Base-by-base conservation (phyloP, 2,797 vertebrate genomes). In the Brachymystax lenok region DNA sequence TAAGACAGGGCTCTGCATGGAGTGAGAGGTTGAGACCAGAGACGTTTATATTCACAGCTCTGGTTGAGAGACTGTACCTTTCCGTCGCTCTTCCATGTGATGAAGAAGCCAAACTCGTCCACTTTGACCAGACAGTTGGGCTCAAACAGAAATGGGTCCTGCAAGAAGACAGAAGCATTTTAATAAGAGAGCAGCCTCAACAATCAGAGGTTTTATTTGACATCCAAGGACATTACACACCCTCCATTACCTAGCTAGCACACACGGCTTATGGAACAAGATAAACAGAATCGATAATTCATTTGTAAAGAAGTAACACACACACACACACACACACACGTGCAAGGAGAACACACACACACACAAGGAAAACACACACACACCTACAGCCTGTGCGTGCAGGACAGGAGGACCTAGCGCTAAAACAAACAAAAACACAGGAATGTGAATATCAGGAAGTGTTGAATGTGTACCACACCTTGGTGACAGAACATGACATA, bases 71-170 rank as follows among this genome's bases (percentile, higher is more conserved):
- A 56, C 1, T 5, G 21, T 71, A 99, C 98, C 97, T 98, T 98
- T 94, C 97, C 98, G 87, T 99, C 98, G 76, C 95, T 98, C 91
- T 96, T 99, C 98, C 98, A 99, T 21, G 96, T 96, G 82, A 99
- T 94, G 90, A 99, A 99, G 87, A 99, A 99, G 30, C 98, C 98
- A 81, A 94, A 98, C 88, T 98, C 97, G 46, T 99, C 98, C 83
- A 99, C 96, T 90, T 93, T 96, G 91, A 99, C 96, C 88, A 96
- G 95, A 89, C 97, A 98, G 90, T 95, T 96, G 80, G 97, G 96
- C 91, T 99, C 98, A 89, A 99, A 98, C 54, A 96, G 91, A 82
- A 96, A 97, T 0, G 97, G 97, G 86, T 99, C 98, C 98, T 99
- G 88, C 7, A 82, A 83, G 90, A 66, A 84, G 84, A 51, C 79